Base-by-base conservation (phyloP, 2,888 invertebrate genomes). In the Melieria crassipennis region DNA sequence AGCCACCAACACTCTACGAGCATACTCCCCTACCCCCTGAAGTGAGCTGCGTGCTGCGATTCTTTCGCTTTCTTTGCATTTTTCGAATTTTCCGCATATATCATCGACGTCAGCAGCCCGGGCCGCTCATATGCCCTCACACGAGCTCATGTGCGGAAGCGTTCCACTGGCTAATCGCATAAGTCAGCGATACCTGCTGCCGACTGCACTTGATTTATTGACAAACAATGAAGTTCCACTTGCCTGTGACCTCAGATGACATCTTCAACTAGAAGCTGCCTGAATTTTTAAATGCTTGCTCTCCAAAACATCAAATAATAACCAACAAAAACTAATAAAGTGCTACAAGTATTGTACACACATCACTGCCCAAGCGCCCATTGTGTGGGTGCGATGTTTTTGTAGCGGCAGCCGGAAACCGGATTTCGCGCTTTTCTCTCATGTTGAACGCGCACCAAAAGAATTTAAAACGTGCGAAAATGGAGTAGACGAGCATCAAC, bases 391-490 rank as follows among this genome's bases (percentile, higher is more conserved):
- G 30, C 30, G 30, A 30, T 30, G 30, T 30, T 30, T 30, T 30
- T 30, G 30, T 30, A 30, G 30, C 30, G 30, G 30, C 30, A 30
- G 30, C 30, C 30, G 30, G 30, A 50, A 67, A 7, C 46, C 6
- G 5, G n/a, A 11, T 16, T 5, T 16, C 6, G 42, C n/a, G 42
- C 30, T 56, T 46, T 56, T 5, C 3, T 16, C 43, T 60, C 16
- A 6, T 13, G 9, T 16, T 45, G 7, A 30, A 30, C 45, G 6
- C 16, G 4, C 46, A 10, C 16, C 16, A 56, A 56, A 57, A 60
- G 10, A 67, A 58, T 62, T 55, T 55, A 55, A 69, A 62, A 16
- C 55, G 52, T 62, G 69, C 62, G 48, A 58, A 60, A n/a, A 30
- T 30, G 30, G 30, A 30, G 30, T 30, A 30, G 2, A 30, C 30